Evolutionary conservation across 2,888 invertebrate species (phyloP).

Genomic region (Drosophila sordidula): DNA sequence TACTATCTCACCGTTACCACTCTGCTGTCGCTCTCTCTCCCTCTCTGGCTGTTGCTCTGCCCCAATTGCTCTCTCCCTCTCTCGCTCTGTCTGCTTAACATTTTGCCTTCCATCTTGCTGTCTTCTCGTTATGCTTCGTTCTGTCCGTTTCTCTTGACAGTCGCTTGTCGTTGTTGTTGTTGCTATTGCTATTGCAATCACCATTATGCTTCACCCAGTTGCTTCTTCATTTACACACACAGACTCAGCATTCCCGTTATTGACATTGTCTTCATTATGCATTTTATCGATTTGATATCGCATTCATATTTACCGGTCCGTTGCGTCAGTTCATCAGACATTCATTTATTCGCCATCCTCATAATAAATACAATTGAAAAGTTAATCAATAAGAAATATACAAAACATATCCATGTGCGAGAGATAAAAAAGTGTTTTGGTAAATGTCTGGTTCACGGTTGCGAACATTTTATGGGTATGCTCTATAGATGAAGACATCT

Average conservation of each 20-base stretch:
- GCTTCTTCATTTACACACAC: slow-evolving; percentile 15
- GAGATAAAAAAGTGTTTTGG: not conserved
- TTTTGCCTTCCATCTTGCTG: slow-evolving; percentile 16
- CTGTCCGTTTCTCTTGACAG: slow-evolving; percentile 42
- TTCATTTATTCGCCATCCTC: slow-evolving; percentile 17
- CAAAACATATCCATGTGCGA: not conserved
- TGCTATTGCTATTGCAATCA: slow-evolving; percentile 34
- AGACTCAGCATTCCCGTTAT: slow-evolving; percentile 30
- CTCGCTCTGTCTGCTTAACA: not conserved
- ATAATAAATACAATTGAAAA: slow-evolving; percentile 1
- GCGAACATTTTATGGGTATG: not conserved
- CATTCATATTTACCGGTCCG: slow-evolving; percentile 38
- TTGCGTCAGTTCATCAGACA: slow-evolving; percentile 12
- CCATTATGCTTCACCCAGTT: slow-evolving; percentile 44
- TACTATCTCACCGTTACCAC: slow-evolving; percentile 27
- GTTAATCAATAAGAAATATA: not conserved
- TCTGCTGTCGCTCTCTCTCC: not conserved
- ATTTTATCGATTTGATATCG: slow-evolving; percentile 60
- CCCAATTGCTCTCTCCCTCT: not conserved
- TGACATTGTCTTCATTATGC: slow-evolving; percentile 52
- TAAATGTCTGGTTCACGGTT: not conserved
- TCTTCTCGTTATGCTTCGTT: slow-evolving; percentile 20
- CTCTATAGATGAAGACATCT: not conserved
- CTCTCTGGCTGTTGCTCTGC: not conserved
- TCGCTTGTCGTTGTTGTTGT: slow-evolving; percentile 17